Evolutionary conservation across 2,113 vertebrate genomes (phyloP).

Genomic region (Aramus guarauna): DNA sequence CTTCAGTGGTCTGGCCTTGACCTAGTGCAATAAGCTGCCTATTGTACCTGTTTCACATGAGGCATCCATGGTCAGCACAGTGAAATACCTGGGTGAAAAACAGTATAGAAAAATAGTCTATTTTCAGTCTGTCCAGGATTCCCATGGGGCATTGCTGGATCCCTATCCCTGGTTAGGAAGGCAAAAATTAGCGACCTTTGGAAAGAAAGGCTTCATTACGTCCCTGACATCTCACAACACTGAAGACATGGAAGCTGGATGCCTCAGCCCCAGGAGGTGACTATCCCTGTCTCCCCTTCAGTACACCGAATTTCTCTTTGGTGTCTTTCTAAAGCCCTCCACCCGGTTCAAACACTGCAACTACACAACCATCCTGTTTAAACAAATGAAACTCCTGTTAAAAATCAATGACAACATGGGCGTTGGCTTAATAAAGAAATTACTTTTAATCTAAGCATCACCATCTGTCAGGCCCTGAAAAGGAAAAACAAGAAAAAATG

Average conservation of each 20-base stretch:
- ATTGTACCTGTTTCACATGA: fast-evolving
- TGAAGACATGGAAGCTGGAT: not conserved
- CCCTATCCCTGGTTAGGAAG: not conserved
- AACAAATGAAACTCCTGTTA: not conserved
- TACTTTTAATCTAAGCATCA: conserved; percentile 50
- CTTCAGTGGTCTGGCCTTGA: not conserved
- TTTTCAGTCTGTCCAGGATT: not conserved
- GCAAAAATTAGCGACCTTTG: not conserved
- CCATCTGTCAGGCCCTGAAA: conserved; percentile 51
- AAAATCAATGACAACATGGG: conserved; percentile 41
- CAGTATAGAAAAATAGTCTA: not conserved
- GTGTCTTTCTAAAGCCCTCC: not conserved
- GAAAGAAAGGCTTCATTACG: not conserved
- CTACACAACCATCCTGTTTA: not conserved
- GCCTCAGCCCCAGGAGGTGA: not conserved
- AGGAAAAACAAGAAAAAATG: not conserved
- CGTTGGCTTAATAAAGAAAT: conserved; percentile 52
- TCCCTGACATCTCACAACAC: not conserved
- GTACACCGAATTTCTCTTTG: not conserved
- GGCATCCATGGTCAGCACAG: too few relatives aligned
- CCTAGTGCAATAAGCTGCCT: not conserved
- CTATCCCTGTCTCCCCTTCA: not conserved
- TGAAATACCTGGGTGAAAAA: not conserved
- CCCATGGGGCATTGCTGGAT: not conserved
- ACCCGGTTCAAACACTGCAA: not conserved